phyloP scores from a whole-genome alignment of 2,888 invertebrate species.

The Epirrhoe alternata region DNA sequence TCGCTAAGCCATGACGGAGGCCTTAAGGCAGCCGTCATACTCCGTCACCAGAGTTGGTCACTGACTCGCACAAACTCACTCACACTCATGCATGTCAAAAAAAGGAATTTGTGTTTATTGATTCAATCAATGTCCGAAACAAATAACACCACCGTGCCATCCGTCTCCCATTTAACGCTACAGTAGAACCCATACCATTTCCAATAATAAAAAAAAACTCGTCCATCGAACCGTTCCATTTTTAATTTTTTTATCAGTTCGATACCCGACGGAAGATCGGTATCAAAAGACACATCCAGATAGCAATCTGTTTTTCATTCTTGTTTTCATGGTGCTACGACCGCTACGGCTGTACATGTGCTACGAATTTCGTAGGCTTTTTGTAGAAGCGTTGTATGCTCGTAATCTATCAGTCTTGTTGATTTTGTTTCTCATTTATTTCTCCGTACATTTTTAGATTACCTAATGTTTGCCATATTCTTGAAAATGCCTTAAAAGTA shows the following conservation, averaged over 20 bases:
- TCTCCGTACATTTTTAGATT: too few relatives aligned
- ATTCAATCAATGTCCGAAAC: too few relatives aligned
- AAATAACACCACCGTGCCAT: slow-evolving; percentile 15
- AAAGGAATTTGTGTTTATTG: too few relatives aligned
- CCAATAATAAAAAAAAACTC: slow-evolving; percentile 44
- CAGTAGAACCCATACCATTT: slow-evolving; percentile 29
- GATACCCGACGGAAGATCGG: slow-evolving; percentile 23
- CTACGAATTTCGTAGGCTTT: slow-evolving; percentile 31
- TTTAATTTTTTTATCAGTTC: slow-evolving; percentile 34
- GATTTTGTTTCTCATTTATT: not conserved
- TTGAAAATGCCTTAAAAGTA: too few relatives aligned
- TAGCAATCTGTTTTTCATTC: slow-evolving; percentile 36
- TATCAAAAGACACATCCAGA: slow-evolving; percentile 39
- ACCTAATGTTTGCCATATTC: too few relatives aligned
- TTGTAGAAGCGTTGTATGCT: slow-evolving; percentile 10
- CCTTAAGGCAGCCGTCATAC: too few relatives aligned
- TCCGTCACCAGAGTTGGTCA: too few relatives aligned
- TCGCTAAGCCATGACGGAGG: too few relatives aligned
- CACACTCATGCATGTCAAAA: too few relatives aligned
- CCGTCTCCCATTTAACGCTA: slow-evolving; percentile 33
- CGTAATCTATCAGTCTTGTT: too few relatives aligned
- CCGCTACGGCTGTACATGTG: slow-evolving; percentile 22
- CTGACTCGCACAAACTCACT: too few relatives aligned
- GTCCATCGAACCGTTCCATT: slow-evolving; percentile 24
- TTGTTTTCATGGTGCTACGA: slow-evolving; percentile 21